phyloP scores from a whole-genome alignment of 2,113 vertebrate species.

The Epinephelus lanceolatus region DNA sequence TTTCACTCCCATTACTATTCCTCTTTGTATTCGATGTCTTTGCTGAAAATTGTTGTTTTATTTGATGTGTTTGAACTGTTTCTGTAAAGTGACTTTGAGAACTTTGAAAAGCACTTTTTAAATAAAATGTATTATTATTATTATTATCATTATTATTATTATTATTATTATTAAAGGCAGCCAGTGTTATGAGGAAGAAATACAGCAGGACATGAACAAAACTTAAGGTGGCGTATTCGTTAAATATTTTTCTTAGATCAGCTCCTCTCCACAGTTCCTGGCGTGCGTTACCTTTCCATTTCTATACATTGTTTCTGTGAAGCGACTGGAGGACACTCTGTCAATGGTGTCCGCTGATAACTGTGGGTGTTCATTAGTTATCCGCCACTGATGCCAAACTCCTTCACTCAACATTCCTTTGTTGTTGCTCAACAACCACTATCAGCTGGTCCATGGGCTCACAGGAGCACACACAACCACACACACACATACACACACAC shows the following conservation, averaged over 20 bases:
- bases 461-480: constrained; percentile 7
- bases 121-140: too few relatives aligned
- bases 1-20: too few relatives aligned
- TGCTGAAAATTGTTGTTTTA: too few relatives aligned
- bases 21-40: too few relatives aligned
- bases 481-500: constrained; percentile 6
- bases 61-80: too few relatives aligned
- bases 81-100: too few relatives aligned
- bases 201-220: too few relatives aligned
- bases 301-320: background rate
- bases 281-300: background rate
- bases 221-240: too few relatives aligned
- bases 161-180: too few relatives aligned
- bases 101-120: too few relatives aligned
- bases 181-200: too few relatives aligned
- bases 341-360: constrained; percentile 22
- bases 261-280: background rate
- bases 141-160: too few relatives aligned
- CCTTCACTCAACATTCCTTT: constrained; percentile 59
- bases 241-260: background rate
- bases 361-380: constrained; percentile 35
- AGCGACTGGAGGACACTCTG: background rate
- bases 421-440: constrained; percentile 26
- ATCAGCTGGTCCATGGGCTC: constrained; percentile 10
- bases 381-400: constrained; percentile 28